Evolutionary conservation across 1,140 invertebrate genomes (phyloP).

Genomic region (Megathymus violae): DNA sequence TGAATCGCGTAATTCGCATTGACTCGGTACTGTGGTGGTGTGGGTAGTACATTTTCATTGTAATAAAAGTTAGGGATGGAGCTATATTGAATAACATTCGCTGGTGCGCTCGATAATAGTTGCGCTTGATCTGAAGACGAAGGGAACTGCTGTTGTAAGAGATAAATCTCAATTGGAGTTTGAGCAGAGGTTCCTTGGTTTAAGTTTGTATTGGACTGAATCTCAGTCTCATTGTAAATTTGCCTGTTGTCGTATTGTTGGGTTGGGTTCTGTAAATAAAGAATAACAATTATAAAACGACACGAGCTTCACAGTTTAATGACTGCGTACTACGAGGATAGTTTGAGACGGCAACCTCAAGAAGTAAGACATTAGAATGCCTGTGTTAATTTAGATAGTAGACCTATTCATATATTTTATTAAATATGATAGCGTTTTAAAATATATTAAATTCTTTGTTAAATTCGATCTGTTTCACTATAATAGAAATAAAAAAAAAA

Average conservation of each 20-base stretch:
- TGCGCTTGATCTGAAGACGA: slow-evolving; percentile 24
- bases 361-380: too few relatives aligned
- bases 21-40: slow-evolving; percentile 15
- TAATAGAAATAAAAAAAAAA: too few relatives aligned
- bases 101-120: slow-evolving; percentile 3
- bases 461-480: too few relatives aligned
- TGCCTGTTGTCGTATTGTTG: slow-evolving; percentile 33
- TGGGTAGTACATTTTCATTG: slow-evolving; percentile 13
- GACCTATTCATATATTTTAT: too few relatives aligned
- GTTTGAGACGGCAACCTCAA: too few relatives aligned
- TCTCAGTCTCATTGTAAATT: slow-evolving; percentile 13
- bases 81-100: slow-evolving; percentile 37
- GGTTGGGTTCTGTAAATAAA: slow-evolving; percentile 40
- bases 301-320: too few relatives aligned
- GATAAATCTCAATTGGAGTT: slow-evolving; percentile 55
- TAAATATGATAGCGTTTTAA: too few relatives aligned
- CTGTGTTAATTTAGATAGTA: too few relatives aligned
- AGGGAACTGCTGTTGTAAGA: slow-evolving; percentile 58
- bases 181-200: slow-evolving; percentile 35
- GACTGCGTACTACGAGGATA: too few relatives aligned
- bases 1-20: slow-evolving; percentile 15
- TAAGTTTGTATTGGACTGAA: slow-evolving; percentile 8
- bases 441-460: too few relatives aligned
- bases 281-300: too few relatives aligned
- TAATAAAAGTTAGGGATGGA: slow-evolving; percentile 42